phyloP scores from a whole-genome alignment of 2,113 vertebrate genomes.

The cattle (Bos taurus) region DNA sequence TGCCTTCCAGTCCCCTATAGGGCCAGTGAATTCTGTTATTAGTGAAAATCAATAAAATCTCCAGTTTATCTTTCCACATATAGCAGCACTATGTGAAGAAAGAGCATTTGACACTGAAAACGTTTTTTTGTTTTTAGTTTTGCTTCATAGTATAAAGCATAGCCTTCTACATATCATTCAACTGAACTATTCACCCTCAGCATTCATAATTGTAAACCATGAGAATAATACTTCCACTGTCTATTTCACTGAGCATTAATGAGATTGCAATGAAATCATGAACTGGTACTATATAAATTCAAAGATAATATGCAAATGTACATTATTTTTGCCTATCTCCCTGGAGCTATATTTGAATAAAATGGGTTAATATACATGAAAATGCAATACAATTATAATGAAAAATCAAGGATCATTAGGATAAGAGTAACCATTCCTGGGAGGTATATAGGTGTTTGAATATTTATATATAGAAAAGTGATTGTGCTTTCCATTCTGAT shows the following conservation, averaged over 20 bases:
- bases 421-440: neutral
- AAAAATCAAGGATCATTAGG: slow-evolving; percentile 24
- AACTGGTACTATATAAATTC: slow-evolving; percentile 19
- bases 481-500: neutral
- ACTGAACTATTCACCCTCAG: slow-evolving; percentile 12
- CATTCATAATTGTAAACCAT: slow-evolving; percentile 5
- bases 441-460: neutral
- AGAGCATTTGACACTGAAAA: neutral
- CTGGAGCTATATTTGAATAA: slow-evolving; percentile 35
- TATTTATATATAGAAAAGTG: neutral
- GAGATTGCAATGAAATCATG: neutral
- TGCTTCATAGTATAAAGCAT: neutral
- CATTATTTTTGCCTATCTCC: slow-evolving; percentile 30
- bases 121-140: neutral
- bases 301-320: slow-evolving; percentile 50
- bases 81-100: neutral
- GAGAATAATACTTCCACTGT: neutral
- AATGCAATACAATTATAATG: slow-evolving; percentile 23
- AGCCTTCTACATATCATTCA: neutral
- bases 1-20: too few relatives aligned
- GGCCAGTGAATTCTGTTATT: neutral
- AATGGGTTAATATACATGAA: slow-evolving; percentile 43
- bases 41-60: neutral
- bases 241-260: neutral
- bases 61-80: neutral